Evolutionary conservation across 2,888 invertebrate species (phyloP).

Genomic region (Melanotus villosus): DNA sequence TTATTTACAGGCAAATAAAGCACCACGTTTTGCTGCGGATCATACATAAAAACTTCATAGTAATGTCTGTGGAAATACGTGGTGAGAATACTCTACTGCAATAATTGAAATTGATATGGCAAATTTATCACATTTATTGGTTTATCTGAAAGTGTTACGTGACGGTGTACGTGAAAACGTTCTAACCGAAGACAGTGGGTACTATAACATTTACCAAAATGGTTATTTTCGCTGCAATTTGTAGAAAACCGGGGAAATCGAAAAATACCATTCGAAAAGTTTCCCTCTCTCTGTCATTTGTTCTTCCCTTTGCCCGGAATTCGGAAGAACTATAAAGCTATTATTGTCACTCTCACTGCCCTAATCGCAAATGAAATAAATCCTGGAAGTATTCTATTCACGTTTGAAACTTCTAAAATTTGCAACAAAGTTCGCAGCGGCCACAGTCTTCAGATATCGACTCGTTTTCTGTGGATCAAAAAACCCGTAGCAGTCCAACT

Average conservation of each 20-base stretch:
- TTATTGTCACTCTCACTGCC: constrained; percentile 27
- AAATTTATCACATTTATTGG: constrained; percentile 48
- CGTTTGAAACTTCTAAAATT: constrained; percentile 43
- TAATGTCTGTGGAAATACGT: constrained; percentile 21
- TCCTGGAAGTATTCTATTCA: constrained; percentile 32
- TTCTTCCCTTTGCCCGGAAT: background rate
- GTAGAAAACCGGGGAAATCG: background rate
- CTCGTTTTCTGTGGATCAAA: constrained; percentile 28
- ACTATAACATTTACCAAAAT: constrained; percentile 8
- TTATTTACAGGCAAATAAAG: constrained; percentile 16
- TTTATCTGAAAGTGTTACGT: constrained; percentile 38
- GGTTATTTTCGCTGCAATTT: background rate
- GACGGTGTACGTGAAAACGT: constrained; percentile 15
- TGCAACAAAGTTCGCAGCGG: constrained; percentile 40
- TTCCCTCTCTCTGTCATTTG: background rate
- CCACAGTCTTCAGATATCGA: constrained; percentile 38
- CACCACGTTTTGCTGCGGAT: constrained; percentile 1
- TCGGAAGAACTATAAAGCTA: constrained; percentile 12
- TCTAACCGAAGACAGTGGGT: background rate
- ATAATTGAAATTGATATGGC: constrained; percentile 50
- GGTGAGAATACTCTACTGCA: constrained; percentile 25
- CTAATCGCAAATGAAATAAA: constrained; percentile 34
- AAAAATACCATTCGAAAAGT: background rate
- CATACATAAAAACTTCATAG: constrained; percentile 16
- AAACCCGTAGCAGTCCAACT: constrained; percentile 21